Percentiles rank a stretch among this genome's conserved stretches.
Conservation (phyloP, 2,888 invertebrate genomes). For the Agrilus mali region DNA sequence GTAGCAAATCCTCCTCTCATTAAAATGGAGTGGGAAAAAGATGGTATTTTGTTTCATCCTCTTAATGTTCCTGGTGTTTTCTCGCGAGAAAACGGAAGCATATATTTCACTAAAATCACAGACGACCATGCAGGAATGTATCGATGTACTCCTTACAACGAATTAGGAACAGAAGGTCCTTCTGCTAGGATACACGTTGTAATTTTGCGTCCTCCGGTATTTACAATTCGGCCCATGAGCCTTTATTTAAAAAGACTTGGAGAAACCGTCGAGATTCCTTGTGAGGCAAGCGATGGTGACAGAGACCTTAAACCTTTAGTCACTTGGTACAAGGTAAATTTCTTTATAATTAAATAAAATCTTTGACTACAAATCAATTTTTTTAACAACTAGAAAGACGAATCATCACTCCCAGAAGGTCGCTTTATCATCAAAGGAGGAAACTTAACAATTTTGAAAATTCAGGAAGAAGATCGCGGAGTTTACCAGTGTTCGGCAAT, state of each 20-base stretch:
- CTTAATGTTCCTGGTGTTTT: constrained; percentile 81
- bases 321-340: constrained; percentile 52
- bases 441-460: constrained; percentile 70
- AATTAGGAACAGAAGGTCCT: constrained; percentile 73
- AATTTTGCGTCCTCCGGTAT: constrained; percentile 75
- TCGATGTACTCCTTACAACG: constrained; percentile 85
- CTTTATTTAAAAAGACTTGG: constrained; percentile 75
- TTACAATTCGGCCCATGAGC: constrained; percentile 66
- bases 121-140: constrained; percentile 79
- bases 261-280: constrained; percentile 69
- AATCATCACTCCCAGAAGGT: constrained; percentile 52
- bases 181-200: constrained; percentile 75
- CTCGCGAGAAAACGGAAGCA: constrained; percentile 61
- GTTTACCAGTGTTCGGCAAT: constrained; percentile 70
- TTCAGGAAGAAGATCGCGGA: constrained; percentile 79
- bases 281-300: constrained; percentile 62
- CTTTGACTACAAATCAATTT: too few relatives aligned
- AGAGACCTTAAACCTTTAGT: constrained; percentile 50
- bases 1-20: constrained; percentile 84
- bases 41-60: constrained; percentile 80
- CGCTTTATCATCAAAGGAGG: constrained; percentile 56
- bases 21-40: constrained; percentile 86
- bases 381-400: constrained; percentile 51
- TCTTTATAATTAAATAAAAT: constrained; percentile 1
- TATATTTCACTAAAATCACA: constrained; percentile 58